Base-by-base conservation (phyloP, 2,888 invertebrate genomes). In the Calameuta filiformis region DNA sequence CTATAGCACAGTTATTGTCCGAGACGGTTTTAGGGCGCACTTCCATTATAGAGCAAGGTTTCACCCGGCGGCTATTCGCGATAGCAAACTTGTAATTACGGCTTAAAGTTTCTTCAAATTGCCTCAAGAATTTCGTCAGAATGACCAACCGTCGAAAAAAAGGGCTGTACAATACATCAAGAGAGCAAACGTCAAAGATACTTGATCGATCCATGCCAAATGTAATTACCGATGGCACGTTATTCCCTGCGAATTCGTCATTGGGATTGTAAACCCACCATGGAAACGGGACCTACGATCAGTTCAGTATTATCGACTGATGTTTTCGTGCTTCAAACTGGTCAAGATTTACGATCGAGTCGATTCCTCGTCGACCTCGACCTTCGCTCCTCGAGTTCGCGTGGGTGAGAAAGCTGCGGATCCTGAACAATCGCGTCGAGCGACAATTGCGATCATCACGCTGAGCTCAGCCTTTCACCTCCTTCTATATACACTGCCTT, bases 1-100 rank as follows among this genome's bases (percentile, higher is more conserved):
- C 85, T 86, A 89, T 89, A 71, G 23, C 23, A 56, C 23, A 23
- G 56, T 87, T 87, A 89, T 87, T 86, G 81, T 81, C 79, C 80
- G 71, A 74, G 83, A 79, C 79, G 81, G 73, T 83, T 83, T 84
- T 80, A 82, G 83, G 86, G 81, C 78, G 81, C 77, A 81, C 81
- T 82, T 77, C 79, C 79, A 81, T 81, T 80, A 71, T 23, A 77
- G 68, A 74, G 76, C 83, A 81, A 84, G 82, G 84, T 86, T 82
- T 81, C 81, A 79, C 75, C 78, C 81, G 78, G 76, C 79, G 83
- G 81, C 79, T 75, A 77, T 78, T 78, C 79, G 76, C 75, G 56
- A 56, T 23, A 56, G 6, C 9, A 9, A 56, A 56, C 23, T 56
- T 23, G 56, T 23, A 23, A 56, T 56, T 23, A 9, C 23, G 23